phyloP scores from a whole-genome alignment of 1,140 invertebrate genomes.

The Asbolus verrucosus region DNA sequence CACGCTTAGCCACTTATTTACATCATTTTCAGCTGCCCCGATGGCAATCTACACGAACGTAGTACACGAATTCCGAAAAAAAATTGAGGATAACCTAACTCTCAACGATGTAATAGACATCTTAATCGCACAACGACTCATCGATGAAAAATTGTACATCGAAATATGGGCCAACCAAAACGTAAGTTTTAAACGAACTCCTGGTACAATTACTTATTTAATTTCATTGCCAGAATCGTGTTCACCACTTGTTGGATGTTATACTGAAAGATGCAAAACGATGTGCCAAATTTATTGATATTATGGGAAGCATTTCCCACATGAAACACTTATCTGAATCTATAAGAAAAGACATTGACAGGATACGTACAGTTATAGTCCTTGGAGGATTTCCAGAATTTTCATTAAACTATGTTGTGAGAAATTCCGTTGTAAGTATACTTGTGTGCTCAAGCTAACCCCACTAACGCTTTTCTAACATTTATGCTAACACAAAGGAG shows the following conservation, averaged over 20 bases:
- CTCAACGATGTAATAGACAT: slow-evolving; percentile 22
- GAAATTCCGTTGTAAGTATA: slow-evolving; percentile 48
- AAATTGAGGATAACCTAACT: slow-evolving; percentile 6
- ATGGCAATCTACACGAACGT: slow-evolving; percentile 23
- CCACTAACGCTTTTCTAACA: slow-evolving; percentile 16
- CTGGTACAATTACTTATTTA: background rate
- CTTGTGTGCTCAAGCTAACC: no score
- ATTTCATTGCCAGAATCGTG: slow-evolving; percentile 13
- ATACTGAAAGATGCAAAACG: slow-evolving; percentile 20
- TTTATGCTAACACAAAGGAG: slow-evolving; percentile 40
- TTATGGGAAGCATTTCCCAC: slow-evolving; percentile 1
- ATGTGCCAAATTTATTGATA: slow-evolving; percentile 13
- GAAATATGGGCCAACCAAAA: slow-evolving; percentile 17
- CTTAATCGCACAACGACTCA: slow-evolving; percentile 1
- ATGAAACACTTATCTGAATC: slow-evolving; percentile 3
- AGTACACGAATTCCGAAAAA: slow-evolving; percentile 28
- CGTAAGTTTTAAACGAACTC: background rate
- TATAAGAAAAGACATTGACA: slow-evolving; percentile 7
- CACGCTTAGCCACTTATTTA: background rate
- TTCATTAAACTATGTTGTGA: slow-evolving; percentile 50
- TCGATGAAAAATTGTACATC: slow-evolving; percentile 24
- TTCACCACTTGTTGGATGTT: background rate
- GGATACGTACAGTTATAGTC: slow-evolving; percentile 29
- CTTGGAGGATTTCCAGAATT: slow-evolving; percentile 49
- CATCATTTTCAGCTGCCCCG: slow-evolving; percentile 2